A percentile compares a stretch with the other conserved stretches of the same genome.
Evolutionary conservation across 2,888 invertebrate genomes (phyloP).

Genomic region (Abrostola tripartita): DNA sequence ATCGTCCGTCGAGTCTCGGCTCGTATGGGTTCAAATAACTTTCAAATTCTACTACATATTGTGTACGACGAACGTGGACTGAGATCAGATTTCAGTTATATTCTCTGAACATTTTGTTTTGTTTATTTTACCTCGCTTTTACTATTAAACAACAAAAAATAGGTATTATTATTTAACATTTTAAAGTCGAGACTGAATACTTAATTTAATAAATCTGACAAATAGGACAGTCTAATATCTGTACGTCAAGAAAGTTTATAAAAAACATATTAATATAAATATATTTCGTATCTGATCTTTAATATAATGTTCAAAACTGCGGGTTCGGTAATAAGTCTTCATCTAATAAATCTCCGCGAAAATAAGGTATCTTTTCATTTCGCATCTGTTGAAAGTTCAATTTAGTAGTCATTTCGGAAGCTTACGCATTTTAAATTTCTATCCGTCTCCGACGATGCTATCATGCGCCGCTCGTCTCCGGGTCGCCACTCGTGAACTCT

Average conservation of each 20-base stretch:
- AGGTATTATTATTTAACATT: no score
- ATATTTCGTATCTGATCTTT: conserved; percentile 2
- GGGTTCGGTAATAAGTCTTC: conserved; percentile 49
- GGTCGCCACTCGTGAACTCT: conserved; percentile 67
- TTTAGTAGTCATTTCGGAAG: conserved; percentile 66
- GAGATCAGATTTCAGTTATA: conserved; percentile 34
- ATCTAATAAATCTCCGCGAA: conserved; percentile 49
- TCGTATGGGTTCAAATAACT: conserved; percentile 77
- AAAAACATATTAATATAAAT: no score
- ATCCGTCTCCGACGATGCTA: conserved; percentile 72
- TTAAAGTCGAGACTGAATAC: no score
- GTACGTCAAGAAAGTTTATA: no score
- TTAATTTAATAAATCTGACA: no score
- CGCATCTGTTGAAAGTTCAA: conserved; percentile 58
- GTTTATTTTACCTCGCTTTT: neutral
- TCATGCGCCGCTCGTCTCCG: conserved; percentile 61
- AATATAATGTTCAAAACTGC: neutral
- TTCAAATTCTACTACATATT: conserved; percentile 66
- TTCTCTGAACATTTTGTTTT: conserved; percentile 36
- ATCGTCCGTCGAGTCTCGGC: conserved; percentile 65
- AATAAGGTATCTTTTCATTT: conserved; percentile 61
- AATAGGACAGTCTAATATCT: no score
- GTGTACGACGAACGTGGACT: conserved; percentile 29
- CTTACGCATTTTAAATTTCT: conserved; percentile 75
- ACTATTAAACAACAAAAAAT: neutral